These are phyloP conservation scores for Cyprinodon tularosa DNA, from an alignment of 2,113 vertebrate species.

Conservation along the genomic window DNA sequence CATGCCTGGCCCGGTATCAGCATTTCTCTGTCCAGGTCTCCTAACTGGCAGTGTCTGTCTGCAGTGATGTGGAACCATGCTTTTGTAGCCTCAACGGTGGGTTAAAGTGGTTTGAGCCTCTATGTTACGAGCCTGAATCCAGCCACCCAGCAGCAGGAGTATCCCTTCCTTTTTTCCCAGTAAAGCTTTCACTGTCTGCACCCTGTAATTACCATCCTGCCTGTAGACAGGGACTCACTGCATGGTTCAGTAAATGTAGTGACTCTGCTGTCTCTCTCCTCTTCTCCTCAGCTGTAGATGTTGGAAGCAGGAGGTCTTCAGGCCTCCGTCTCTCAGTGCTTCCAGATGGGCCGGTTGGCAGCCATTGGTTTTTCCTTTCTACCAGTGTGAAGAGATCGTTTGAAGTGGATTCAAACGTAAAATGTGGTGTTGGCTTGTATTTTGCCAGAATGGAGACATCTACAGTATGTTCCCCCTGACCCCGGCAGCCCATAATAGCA, in stretches of 20 bases:
- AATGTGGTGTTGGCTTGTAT: constrained; percentile 44
- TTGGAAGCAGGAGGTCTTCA: constrained; percentile 20
- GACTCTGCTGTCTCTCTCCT: constrained; percentile 28
- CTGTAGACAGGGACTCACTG: constrained; percentile 54
- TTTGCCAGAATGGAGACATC: constrained; percentile 58
- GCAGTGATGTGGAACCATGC: constrained; percentile 55
- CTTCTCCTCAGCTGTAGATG: not conserved
- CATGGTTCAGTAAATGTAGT: constrained; percentile 54
- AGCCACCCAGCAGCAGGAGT: constrained; percentile 69
- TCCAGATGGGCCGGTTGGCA: constrained; percentile 75
- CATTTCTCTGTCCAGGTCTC: constrained; percentile 26
- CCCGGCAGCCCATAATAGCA: constrained; percentile 4
- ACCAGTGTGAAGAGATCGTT: constrained; percentile 51
- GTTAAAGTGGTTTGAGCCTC: constrained; percentile 57
- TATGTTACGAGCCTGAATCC: constrained; percentile 66
- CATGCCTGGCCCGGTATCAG: constrained; percentile 28
- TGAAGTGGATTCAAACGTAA: constrained; percentile 56
- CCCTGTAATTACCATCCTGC: constrained; percentile 79
- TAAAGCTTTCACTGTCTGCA: constrained; percentile 48
- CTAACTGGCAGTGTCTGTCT: constrained; percentile 33
- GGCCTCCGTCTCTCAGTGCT: constrained; percentile 55
- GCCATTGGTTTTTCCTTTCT: constrained; percentile 58
- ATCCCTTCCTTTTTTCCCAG: constrained; percentile 60
- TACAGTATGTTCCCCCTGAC: constrained; percentile 31
- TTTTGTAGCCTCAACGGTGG: constrained; percentile 27